Evolutionary conservation across 1,140 invertebrate species (phyloP).

Genomic region (Macrocentrus cingulum): DNA sequence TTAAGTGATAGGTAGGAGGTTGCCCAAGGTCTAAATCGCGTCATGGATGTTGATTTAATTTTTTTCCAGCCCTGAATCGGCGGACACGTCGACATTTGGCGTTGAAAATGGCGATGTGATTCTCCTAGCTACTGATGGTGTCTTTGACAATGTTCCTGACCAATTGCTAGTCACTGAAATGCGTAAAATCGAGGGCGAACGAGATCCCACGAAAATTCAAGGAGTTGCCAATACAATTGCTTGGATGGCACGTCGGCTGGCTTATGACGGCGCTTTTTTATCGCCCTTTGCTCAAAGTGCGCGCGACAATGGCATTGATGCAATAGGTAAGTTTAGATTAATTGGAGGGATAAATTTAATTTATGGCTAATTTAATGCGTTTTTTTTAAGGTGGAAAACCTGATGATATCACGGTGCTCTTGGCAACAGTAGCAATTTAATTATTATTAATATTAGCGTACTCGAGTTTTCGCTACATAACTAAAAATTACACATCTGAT

Average conservation of each 20-base stretch:
- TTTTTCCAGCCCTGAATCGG: slow-evolving; percentile 77
- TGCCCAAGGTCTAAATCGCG: neutral
- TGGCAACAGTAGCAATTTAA: slow-evolving; percentile 84
- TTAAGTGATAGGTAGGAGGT: slow-evolving; percentile 80
- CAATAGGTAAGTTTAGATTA: slow-evolving; percentile 71
- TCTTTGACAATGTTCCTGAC: slow-evolving; percentile 97
- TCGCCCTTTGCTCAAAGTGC: slow-evolving; percentile 95
- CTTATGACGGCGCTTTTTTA: slow-evolving; percentile 91
- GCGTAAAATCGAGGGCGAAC: slow-evolving; percentile 69
- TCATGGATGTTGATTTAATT: neutral
- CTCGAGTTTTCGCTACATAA: neutral
- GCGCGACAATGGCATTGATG: slow-evolving; percentile 87
- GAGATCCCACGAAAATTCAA: slow-evolving; percentile 76
- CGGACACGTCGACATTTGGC: slow-evolving; percentile 85
- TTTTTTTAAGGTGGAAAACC: slow-evolving; percentile 87
- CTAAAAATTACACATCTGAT: slow-evolving; percentile 29
- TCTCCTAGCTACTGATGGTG: slow-evolving; percentile 93
- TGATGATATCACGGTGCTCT: slow-evolving; percentile 95
- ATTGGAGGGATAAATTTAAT: neutral
- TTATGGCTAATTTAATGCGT: too few species aligned
- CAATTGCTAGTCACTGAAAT: slow-evolving; percentile 82
- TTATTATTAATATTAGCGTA: slow-evolving; percentile 28
- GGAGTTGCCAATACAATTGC: slow-evolving; percentile 92
- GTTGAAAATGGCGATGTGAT: slow-evolving; percentile 96
- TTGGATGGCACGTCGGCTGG: slow-evolving; percentile 88